These are phyloP conservation scores for Idris sp. DNA, from an alignment of 1,140 invertebrate species.

Conservation along the genomic window DNA sequence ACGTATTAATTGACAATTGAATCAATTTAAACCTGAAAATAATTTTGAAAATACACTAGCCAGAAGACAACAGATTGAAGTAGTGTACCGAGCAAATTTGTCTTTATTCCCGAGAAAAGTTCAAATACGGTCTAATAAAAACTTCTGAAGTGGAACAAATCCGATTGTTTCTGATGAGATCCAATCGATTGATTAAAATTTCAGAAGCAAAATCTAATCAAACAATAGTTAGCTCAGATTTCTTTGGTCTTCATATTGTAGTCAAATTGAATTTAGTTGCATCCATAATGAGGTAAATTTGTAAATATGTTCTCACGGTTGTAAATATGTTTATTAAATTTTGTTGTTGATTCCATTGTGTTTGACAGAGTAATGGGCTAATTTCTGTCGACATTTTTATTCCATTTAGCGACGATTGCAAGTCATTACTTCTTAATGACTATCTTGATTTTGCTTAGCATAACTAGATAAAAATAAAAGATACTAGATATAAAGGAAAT, in stretches of 20 bases:
- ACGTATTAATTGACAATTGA: too few species aligned
- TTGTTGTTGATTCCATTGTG: not conserved
- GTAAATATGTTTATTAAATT: slow-evolving; percentile 28
- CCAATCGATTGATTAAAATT: slow-evolving; percentile 33
- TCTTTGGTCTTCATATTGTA: slow-evolving; percentile 1
- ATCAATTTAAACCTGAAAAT: too few species aligned
- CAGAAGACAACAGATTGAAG: not conserved
- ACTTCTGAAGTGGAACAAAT: slow-evolving; percentile 16
- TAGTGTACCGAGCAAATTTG: slow-evolving; percentile 16
- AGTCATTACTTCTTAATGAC: slow-evolving; percentile 40
- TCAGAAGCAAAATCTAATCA: slow-evolving; percentile 22
- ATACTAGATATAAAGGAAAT: slow-evolving; percentile 38
- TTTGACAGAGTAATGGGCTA: slow-evolving; percentile 10
- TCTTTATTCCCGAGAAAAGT: slow-evolving; percentile 11
- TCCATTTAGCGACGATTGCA: slow-evolving; percentile 34
- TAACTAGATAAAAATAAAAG: slow-evolving; percentile 52
- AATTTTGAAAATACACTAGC: not conserved
- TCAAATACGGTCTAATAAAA: slow-evolving; percentile 21
- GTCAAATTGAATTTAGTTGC: too few species aligned
- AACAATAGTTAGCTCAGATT: not conserved
- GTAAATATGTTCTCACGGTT: too few species aligned
- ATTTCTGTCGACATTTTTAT: slow-evolving; percentile 12
- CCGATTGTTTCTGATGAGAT: slow-evolving; percentile 26
- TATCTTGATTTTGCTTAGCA: slow-evolving; percentile 17
- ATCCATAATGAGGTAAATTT: too few species aligned